Conservation (phyloP, 2,888 invertebrate species). For the Dicycla oo region DNA sequence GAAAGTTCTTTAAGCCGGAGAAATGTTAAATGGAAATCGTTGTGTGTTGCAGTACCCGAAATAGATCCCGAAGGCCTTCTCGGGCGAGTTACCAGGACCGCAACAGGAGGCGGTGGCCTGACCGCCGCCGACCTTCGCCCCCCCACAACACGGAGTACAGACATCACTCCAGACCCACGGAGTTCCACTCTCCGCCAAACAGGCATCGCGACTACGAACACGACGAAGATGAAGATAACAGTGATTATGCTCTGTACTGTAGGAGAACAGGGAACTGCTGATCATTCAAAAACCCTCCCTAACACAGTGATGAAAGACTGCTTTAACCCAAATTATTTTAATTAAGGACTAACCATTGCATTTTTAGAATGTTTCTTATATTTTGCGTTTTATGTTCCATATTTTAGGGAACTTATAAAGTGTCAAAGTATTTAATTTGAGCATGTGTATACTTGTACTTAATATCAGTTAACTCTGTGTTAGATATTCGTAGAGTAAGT, state of each 20-base stretch:
- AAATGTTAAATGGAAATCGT: background rate
- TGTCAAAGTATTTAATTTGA: slow-evolving; percentile 27
- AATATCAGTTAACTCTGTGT: slow-evolving; percentile 23
- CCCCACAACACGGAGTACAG: slow-evolving; percentile 53
- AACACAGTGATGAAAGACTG: slow-evolving; percentile 57
- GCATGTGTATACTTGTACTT: slow-evolving; percentile 35
- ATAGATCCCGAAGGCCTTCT: slow-evolving; percentile 77
- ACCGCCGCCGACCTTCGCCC: slow-evolving; percentile 66
- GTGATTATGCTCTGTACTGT: slow-evolving; percentile 76
- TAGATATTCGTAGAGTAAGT: slow-evolving; percentile 28
- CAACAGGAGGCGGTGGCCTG: slow-evolving; percentile 78
- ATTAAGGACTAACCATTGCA: slow-evolving; percentile 56
- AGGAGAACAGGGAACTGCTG: slow-evolving; percentile 81
- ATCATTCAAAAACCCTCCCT: slow-evolving; percentile 31
- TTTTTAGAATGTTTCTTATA: slow-evolving; percentile 54
- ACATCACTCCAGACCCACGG: slow-evolving; percentile 62
- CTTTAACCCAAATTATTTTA: slow-evolving; percentile 32
- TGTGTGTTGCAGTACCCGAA: slow-evolving; percentile 74
- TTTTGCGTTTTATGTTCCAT: slow-evolving; percentile 41
- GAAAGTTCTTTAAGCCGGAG: background rate
- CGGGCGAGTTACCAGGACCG: slow-evolving; percentile 80
- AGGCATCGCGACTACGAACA: slow-evolving; percentile 73
- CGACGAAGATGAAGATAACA: slow-evolving; percentile 75
- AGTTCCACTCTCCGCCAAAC: slow-evolving; percentile 64
- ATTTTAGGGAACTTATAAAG: slow-evolving; percentile 14